These are phyloP conservation scores for Tridacna crocea DNA, from an alignment of 2,888 invertebrate species.

Conservation along the genomic window DNA sequence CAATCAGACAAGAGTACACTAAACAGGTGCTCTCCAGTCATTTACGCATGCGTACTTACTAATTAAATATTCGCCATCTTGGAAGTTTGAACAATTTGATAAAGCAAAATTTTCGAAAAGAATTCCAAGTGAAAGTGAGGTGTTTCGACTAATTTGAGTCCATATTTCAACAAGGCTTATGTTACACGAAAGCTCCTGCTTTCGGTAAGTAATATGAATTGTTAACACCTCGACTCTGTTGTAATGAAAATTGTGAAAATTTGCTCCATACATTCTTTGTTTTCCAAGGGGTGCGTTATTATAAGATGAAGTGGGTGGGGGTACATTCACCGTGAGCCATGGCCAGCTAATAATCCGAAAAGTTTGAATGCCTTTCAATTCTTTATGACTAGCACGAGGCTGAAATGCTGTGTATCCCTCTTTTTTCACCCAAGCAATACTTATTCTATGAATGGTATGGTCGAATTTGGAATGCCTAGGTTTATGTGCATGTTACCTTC, in stretches of 20 bases:
- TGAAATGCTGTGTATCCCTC: too few species aligned
- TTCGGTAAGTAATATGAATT: constrained; percentile 60
- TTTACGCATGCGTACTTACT: constrained; percentile 55
- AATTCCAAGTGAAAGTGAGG: constrained; percentile 6
- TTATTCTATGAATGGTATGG: too few species aligned
- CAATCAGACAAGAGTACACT: constrained; percentile 24
- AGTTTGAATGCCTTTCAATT: too few species aligned
- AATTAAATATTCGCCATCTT: constrained; percentile 62
- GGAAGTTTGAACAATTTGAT: constrained; percentile 51
- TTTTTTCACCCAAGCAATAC: too few species aligned
- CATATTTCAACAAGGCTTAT: constrained; percentile 41
- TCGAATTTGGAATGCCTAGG: too few species aligned
- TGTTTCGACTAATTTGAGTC: constrained; percentile 20
- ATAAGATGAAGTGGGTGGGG: not conserved
- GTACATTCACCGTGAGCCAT: not conserved
- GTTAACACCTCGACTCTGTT: too few species aligned
- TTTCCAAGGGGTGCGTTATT: not conserved
- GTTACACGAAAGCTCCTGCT: constrained; percentile 66
- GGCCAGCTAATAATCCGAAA: too few species aligned
- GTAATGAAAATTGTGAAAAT: not conserved
- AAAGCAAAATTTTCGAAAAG: constrained; percentile 16
- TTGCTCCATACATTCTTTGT: not conserved
- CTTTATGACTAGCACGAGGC: too few species aligned
- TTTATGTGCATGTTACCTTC: too few species aligned
- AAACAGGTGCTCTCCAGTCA: constrained; percentile 41